Conservation (phyloP, 2,113 vertebrate species). For the Ranitomeya imitator region DNA sequence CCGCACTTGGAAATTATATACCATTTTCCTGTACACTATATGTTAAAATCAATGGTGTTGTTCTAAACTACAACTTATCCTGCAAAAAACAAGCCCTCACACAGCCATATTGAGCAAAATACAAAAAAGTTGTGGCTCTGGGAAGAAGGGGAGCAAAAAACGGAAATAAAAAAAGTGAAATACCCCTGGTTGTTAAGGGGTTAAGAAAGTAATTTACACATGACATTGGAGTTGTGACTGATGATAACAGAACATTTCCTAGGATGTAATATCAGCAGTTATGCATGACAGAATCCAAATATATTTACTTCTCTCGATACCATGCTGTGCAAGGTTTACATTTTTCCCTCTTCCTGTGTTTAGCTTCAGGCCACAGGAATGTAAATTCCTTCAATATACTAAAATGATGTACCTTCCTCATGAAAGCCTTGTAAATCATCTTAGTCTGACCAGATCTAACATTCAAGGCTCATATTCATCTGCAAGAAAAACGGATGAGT, state of each 20-base stretch:
- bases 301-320: conserved; percentile 26
- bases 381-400: conserved; percentile 5
- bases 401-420: conserved; percentile 27
- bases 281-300: conserved; percentile 7
- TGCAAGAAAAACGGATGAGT: too few species aligned
- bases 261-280: not conserved
- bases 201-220: not conserved
- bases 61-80: too few species aligned
- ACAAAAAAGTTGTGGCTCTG: too few species aligned
- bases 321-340: not conserved
- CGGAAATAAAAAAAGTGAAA: too few species aligned
- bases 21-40: too few species aligned
- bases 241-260: not conserved
- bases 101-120: too few species aligned
- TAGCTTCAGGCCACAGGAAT: conserved; percentile 12
- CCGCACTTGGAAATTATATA: too few species aligned
- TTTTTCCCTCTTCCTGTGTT: conserved; percentile 1
- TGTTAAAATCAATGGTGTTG: too few species aligned
- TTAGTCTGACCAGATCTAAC: not conserved
- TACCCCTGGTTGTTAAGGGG: too few species aligned
- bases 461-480: not conserved
- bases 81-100: too few species aligned
- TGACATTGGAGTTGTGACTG: not conserved
- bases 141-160: too few species aligned
- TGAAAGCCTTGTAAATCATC: conserved; percentile 12